These are phyloP conservation scores for Hepsetus odoe DNA, from an alignment of 2,113 vertebrate genomes.

Conservation along the genomic window DNA sequence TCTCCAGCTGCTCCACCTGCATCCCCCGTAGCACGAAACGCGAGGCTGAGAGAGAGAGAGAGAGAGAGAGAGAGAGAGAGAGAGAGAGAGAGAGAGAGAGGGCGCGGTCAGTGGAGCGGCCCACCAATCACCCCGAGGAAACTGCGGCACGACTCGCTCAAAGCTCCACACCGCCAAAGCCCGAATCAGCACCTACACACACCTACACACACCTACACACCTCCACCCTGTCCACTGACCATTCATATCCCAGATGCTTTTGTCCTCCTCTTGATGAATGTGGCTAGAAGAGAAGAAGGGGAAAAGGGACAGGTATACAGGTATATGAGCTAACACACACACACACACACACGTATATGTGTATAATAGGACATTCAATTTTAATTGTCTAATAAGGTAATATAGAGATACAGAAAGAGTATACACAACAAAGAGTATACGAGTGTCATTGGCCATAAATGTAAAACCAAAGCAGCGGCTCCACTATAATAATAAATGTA, in stretches of 20 bases:
- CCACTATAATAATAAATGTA: no score
- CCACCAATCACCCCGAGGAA: conserved; percentile 51
- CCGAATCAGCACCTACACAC: not conserved
- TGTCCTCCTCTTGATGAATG: not conserved
- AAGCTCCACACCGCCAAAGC: not conserved
- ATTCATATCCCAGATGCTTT: not conserved
- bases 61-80: conserved; percentile 2
- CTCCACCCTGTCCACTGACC: not conserved
- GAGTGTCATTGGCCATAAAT: no score
- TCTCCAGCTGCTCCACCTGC: conserved; percentile 56
- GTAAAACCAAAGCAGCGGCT: no score
- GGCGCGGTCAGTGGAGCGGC: conserved; percentile 51
- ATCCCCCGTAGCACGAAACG: conserved; percentile 38
- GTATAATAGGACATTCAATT: no score
- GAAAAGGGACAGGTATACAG: no score
- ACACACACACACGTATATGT: no score
- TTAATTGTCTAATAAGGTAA: no score
- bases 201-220: no score
- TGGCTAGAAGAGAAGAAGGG: no score
- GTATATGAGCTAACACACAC: no score
- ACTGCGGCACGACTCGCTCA: conserved; percentile 49
- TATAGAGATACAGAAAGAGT: no score
- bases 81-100: conserved; percentile 27
- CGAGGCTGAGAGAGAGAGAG: not conserved
- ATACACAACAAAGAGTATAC: no score